Conservation (phyloP, 2,113 vertebrate species). For the Craseonycteris thonglongyai region DNA sequence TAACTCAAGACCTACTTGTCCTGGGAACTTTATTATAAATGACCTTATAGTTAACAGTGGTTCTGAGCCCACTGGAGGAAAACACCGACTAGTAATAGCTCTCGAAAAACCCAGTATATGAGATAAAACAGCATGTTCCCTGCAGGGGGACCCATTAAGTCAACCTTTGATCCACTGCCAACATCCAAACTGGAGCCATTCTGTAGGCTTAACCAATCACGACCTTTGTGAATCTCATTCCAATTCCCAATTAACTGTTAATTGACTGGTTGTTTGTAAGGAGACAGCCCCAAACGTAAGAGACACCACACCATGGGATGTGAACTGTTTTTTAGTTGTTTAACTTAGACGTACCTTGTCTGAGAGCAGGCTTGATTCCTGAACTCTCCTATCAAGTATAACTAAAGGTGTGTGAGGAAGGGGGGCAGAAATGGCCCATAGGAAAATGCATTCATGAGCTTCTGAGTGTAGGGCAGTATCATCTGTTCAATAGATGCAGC, state of each 20-base stretch:
- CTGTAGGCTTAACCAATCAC: neutral
- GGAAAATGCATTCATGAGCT: neutral
- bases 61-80: neutral
- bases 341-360: neutral
- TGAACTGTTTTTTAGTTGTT: neutral
- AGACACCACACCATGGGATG: neutral
- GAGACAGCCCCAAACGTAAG: neutral
- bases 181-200: neutral
- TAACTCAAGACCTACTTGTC: neutral
- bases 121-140: slow-evolving; percentile 12
- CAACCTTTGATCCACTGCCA: slow-evolving; percentile 55
- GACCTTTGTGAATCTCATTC: slow-evolving; percentile 22
- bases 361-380: neutral
- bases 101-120: neutral
- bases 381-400: neutral
- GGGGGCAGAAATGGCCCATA: neutral
- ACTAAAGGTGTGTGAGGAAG: neutral
- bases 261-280: neutral
- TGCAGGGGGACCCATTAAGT: slow-evolving; percentile 24
- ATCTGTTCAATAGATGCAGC: neutral
- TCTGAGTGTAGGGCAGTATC: neutral
- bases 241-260: slow-evolving; percentile 31
- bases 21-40: neutral
- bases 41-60: neutral
- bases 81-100: neutral